Base-by-base conservation (phyloP, 2,113 vertebrate genomes). In the Calonectris borealis region DNA sequence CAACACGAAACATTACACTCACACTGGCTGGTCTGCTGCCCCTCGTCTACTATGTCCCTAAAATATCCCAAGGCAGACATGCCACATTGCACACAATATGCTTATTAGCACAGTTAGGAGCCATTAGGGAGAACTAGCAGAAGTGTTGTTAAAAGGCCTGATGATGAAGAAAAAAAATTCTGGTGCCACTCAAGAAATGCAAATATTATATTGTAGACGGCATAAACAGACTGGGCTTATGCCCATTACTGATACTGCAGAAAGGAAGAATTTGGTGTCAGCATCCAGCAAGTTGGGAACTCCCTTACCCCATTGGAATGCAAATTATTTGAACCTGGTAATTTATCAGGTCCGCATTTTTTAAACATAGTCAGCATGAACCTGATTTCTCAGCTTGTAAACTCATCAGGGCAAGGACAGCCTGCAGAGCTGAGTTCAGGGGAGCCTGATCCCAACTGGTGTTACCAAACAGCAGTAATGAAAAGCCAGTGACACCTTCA, bases 381-480 rank as follows among this genome's bases (percentile, higher is more conserved):
- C 62, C 58, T 94, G 77, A 95, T 91, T 94, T 94, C 70, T 91
- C 78, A 80, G 86, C 91, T 95, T 95, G 91, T 93, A 96, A 91
- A 83, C 49, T 90, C 78, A 86, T 80, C 78, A 95, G 89, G 86
- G 81, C 77, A 87, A 82, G 62, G 91, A 80, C 46, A 92, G 58
- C 93, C 94, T 84, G 96, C 93, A 94, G 93, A 89, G 93, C 21
- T 57, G 89, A 86, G 94, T 93, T 97, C 95, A 95, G 82, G 68
- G 65, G 66, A 93, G 92, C 86, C 78, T 90, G 95, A 94, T 93
- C 86, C 73, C 82, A 54, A 27, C 49, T 34, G 66, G 83, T 70
- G 36, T 32, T 79, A 57, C 44, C 14, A 29, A 76, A 38, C 42
- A 90, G 40, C 79, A 83, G 8, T 27, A 85, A 40, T 4, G 51